Conservation (phyloP, 2,797 vertebrate species). For the Furcifer pardalis region DNA sequence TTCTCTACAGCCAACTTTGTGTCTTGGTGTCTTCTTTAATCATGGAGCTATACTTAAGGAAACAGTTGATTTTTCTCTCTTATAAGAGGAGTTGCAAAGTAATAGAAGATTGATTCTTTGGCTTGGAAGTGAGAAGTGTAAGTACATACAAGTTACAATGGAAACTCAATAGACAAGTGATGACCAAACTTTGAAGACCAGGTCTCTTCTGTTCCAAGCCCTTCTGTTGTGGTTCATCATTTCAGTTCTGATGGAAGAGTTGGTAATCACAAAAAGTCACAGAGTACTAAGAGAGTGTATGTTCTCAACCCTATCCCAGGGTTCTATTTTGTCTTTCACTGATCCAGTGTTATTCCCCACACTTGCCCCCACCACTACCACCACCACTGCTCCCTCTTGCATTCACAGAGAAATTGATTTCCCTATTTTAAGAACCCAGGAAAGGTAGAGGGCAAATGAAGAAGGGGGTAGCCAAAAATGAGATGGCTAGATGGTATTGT, state of each 20-base stretch:
- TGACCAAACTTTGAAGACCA: background rate
- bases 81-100: slow-evolving; percentile 19
- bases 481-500: no score
- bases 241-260: background rate
- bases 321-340: no score
- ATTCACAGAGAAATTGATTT: no score
- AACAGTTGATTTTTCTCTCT: background rate
- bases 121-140: background rate
- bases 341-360: no score
- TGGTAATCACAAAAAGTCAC: background rate
- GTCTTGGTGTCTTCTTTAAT: slow-evolving; percentile 50
- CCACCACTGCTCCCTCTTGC: no score
- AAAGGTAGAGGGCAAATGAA: no score
- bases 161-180: background rate
- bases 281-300: background rate
- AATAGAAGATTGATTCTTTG: background rate
- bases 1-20: slow-evolving; percentile 82
- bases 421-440: no score
- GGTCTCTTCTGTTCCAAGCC: background rate
- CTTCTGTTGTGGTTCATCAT: no score
- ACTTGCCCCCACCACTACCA: no score
- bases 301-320: no score
- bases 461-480: no score
- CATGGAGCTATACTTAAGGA: background rate
- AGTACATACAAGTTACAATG: background rate